A percentile compares a stretch with the other conserved stretches of the same genome.
These are phyloP conservation scores for Raphicerus campestris DNA, from an alignment of 2,113 vertebrate genomes.

Conservation along the genomic window DNA sequence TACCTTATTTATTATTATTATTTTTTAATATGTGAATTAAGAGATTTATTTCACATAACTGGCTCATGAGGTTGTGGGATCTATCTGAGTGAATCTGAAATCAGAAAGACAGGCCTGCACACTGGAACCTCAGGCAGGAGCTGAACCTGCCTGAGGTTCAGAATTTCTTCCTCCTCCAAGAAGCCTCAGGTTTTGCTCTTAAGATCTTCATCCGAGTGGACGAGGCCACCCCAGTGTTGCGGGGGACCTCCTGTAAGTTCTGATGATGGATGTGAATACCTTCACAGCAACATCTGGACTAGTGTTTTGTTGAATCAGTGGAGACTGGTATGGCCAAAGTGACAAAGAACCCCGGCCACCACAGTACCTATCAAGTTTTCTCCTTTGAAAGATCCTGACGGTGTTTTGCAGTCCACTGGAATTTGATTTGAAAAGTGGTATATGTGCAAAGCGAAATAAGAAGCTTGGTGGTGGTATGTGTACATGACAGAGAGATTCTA, in stretches of 20 bases:
- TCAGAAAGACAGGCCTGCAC: neutral
- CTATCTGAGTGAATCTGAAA: neutral
- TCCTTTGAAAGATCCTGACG: neutral
- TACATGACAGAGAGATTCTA: neutral
- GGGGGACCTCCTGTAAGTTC: neutral
- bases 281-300: neutral
- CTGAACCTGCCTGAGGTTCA: neutral
- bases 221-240: no score
- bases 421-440: neutral
- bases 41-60: neutral
- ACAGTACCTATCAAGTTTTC: neutral
- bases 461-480: neutral
- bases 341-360: no score
- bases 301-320: neutral
- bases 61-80: neutral
- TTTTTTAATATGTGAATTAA: neutral
- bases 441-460: neutral
- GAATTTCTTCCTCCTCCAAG: neutral
- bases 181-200: neutral
- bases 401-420: neutral
- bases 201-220: neutral
- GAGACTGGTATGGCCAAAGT: neutral
- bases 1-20: neutral
- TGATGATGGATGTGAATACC: neutral
- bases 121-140: neutral